phyloP scores from a whole-genome alignment of 2,113 vertebrate genomes.

The Uropsilus gracilis region DNA sequence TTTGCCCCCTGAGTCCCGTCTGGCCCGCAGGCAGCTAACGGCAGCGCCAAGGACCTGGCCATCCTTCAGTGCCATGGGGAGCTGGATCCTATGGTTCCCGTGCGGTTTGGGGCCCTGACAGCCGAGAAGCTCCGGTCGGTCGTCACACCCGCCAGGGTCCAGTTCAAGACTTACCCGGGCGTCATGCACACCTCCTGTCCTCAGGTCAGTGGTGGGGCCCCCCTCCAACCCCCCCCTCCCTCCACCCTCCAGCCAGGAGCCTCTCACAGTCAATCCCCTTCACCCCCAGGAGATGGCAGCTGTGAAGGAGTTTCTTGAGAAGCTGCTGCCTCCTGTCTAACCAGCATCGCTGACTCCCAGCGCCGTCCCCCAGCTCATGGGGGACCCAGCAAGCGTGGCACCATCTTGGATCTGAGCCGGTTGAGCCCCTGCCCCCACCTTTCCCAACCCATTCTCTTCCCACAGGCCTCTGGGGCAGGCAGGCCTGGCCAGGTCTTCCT shows the following conservation, averaged over 20 bases:
- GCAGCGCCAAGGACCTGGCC: conserved; percentile 91
- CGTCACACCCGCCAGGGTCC: conserved; percentile 91
- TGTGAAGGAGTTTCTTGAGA: conserved; percentile 98
- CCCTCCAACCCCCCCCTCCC: background rate
- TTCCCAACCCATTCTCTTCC: conserved; percentile 69
- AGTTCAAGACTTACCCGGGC: conserved; percentile 93
- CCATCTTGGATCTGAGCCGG: conserved; percentile 88
- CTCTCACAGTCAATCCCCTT: background rate
- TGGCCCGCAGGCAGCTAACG: conserved; percentile 89
- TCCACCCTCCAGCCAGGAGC: background rate
- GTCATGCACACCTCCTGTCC: conserved; percentile 94
- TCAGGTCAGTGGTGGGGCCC: conserved; percentile 87
- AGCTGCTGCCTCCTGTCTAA: conserved; percentile 96
- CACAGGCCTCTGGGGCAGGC: conserved; percentile 69
- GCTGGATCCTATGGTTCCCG: conserved; percentile 93
- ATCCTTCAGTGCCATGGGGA: conserved; percentile 98
- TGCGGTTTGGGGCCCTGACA: conserved; percentile 93
- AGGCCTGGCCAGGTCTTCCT: conserved; percentile 52
- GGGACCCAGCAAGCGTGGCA: conserved; percentile 67
- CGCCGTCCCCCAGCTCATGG: conserved; percentile 85
- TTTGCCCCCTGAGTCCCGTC: background rate
- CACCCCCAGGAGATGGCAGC: conserved; percentile 93
- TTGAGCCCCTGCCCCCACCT: conserved; percentile 91
- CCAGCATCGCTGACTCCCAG: conserved; percentile 84
- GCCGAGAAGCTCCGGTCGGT: conserved; percentile 93